Percentiles rank a stretch among this genome's conserved stretches.
These are phyloP conservation scores for Neria commutata DNA, from an alignment of 2,888 invertebrate genomes.

Conservation along the genomic window DNA sequence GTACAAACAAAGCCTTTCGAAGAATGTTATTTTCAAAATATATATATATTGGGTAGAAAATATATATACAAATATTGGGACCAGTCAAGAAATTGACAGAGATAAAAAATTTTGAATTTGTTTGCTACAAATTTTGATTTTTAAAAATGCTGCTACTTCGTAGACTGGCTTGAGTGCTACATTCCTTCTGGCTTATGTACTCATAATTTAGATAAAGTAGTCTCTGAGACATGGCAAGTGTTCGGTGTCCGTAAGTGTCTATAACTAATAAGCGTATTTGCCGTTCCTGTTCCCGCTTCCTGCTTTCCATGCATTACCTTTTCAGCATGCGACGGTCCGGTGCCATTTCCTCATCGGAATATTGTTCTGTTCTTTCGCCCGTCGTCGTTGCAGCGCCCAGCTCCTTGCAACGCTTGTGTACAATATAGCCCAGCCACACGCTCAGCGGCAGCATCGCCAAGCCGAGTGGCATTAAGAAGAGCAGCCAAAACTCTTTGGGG, in stretches of 20 bases:
- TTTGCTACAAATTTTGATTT: conserved; percentile 36
- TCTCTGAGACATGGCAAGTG: background rate
- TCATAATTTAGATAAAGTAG: background rate
- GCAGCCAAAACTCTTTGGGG: conserved; percentile 48
- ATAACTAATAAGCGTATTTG: conserved; percentile 23
- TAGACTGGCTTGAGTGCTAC: background rate
- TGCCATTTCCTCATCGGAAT: conserved; percentile 43
- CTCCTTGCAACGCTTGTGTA: conserved; percentile 41
- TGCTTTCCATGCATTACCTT: conserved; percentile 26
- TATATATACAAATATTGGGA: conserved; percentile 14
- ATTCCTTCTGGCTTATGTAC: background rate
- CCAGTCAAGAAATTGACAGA: conserved; percentile 23
- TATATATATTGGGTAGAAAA: conserved; percentile 25
- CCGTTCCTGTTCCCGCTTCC: background rate
- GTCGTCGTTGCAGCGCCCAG: conserved; percentile 23
- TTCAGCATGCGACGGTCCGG: conserved; percentile 45
- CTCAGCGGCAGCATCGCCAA: conserved; percentile 52
- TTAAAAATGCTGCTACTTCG: conserved; percentile 18
- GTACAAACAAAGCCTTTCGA: conserved; percentile 8
- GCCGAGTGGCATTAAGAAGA: conserved; percentile 58
- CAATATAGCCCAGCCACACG: conserved; percentile 54
- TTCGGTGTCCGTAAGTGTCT: background rate
- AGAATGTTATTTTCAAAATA: conserved; percentile 14
- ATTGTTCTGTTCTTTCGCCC: conserved; percentile 37
- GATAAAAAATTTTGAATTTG: conserved; percentile 33